A percentile compares a stretch with the other conserved stretches of the same genome.
phyloP scores from a whole-genome alignment of 2,797 vertebrate genomes.

The Nyctalus aviator region DNA sequence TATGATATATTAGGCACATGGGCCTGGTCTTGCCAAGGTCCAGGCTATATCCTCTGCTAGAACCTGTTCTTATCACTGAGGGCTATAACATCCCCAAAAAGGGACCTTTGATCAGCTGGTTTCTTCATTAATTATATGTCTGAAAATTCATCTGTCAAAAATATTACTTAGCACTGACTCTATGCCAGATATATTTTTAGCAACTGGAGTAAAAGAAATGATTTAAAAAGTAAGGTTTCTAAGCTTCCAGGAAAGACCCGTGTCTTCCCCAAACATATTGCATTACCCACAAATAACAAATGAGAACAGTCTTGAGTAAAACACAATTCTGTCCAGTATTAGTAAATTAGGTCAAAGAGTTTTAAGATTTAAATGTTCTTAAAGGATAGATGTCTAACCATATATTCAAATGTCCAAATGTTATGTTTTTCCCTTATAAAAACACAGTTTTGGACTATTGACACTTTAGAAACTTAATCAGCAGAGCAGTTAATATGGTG shows the following conservation, averaged over 20 bases:
- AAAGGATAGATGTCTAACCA: background rate
- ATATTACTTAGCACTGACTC: background rate
- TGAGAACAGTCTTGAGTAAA: background rate
- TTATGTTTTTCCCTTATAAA: background rate
- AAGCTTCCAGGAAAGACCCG: background rate
- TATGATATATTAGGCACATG: background rate
- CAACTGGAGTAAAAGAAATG: background rate
- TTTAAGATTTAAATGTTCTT: slow-evolving; percentile 11
- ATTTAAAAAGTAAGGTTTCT: background rate
- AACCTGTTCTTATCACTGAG: background rate
- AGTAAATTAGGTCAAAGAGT: background rate
- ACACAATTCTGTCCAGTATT: background rate
- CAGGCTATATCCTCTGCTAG: background rate
- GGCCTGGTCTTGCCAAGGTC: background rate
- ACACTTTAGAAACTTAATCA: background rate
- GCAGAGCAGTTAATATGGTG: background rate
- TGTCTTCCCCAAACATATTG: background rate
- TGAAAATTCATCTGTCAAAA: slow-evolving; percentile 5
- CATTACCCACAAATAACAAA: background rate
- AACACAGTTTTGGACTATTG: background rate
- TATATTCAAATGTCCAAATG: background rate
- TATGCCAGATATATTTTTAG: background rate
- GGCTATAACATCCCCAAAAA: background rate
- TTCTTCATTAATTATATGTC: background rate
- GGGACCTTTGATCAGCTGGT: background rate